Evolutionary conservation across 1,140 invertebrate species (phyloP).

Genomic region (Samia ricini): DNA sequence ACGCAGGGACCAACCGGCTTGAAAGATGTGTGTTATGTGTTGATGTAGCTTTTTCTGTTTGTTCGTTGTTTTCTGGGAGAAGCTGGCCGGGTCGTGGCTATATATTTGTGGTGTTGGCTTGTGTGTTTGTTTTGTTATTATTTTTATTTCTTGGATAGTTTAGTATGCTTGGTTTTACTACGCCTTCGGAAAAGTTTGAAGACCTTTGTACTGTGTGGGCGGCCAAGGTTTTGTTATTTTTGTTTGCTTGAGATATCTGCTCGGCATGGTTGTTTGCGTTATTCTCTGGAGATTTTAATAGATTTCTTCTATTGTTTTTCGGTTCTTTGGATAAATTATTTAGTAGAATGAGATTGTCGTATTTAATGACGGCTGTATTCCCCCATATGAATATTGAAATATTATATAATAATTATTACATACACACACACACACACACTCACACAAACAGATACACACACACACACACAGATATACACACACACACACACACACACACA

Average conservation of each 20-base stretch:
- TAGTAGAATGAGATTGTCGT: constrained; percentile 2
- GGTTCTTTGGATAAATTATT: constrained; percentile 1
- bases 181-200: constrained; percentile 3
- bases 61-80: constrained; percentile 4
- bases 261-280: background rate
- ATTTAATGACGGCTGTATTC: background rate
- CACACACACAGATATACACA: no score
- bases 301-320: background rate
- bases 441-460: no score
- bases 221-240: constrained; percentile 4
- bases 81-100: constrained; percentile 2
- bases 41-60: background rate
- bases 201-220: background rate
- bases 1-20: constrained; percentile 4
- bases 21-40: background rate
- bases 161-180: constrained; percentile 2
- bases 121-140: background rate
- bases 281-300: background rate
- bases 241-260: constrained; percentile 2
- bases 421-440: no score
- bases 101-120: constrained; percentile 5
- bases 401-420: no score
- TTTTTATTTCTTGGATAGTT: constrained; percentile 2
- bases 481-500: no score
- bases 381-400: no score